Evolutionary conservation across 2,113 vertebrate genomes (phyloP).

Genomic region (Melanocharis versteri): DNA sequence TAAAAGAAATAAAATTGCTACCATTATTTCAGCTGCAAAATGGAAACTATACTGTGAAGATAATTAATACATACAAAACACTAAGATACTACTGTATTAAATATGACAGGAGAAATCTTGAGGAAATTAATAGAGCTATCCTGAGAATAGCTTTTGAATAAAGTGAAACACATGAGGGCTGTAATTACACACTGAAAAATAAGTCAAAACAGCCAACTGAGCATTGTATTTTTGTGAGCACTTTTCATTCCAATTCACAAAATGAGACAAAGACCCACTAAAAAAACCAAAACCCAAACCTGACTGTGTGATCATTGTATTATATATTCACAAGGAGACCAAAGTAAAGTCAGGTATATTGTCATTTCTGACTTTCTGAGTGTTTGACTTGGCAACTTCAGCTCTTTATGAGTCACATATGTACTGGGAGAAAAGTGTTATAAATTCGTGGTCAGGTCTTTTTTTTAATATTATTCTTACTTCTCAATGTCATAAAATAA

Average conservation of each 20-base stretch:
- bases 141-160: not conserved
- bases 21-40: not conserved
- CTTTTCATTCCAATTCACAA: not conserved
- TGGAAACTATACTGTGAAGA: not conserved
- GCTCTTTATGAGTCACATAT: not conserved
- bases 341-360: slow-evolving; percentile 9
- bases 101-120: not conserved
- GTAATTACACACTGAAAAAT: not conserved
- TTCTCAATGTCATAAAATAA: not conserved
- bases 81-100: not conserved
- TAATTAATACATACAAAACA: not conserved
- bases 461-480: slow-evolving; percentile 2
- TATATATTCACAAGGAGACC: not conserved
- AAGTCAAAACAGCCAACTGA: not conserved
- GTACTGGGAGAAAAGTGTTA: not conserved
- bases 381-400: slow-evolving; percentile 27
- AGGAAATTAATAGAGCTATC: not conserved
- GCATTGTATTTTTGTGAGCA: not conserved
- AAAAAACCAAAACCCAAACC: not conserved
- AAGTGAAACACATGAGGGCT: not conserved
- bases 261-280: not conserved
- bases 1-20: not conserved
- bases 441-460: not conserved
- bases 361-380: not conserved
- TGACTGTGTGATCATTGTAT: not conserved